Percentiles rank a stretch among this genome's conserved stretches.
These are phyloP conservation scores for Diachasmimorpha longicaudata DNA, from an alignment of 1,140 invertebrate species.

Conservation along the genomic window DNA sequence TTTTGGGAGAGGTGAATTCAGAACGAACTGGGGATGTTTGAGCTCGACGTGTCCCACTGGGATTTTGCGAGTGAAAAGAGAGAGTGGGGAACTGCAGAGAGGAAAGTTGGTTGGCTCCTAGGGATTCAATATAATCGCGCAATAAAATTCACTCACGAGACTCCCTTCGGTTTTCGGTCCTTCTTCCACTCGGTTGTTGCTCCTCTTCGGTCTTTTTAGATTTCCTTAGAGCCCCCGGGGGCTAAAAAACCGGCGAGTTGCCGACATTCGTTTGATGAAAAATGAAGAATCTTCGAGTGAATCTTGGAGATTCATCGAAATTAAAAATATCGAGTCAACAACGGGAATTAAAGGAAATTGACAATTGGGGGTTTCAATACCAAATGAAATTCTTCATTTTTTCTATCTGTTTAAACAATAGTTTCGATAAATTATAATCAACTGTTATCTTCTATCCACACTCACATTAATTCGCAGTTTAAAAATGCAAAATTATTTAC, in stretches of 20 bases:
- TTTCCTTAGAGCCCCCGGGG: neutral
- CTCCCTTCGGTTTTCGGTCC: conserved; percentile 21
- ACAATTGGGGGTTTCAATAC: no score
- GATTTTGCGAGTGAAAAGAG: conserved; percentile 25
- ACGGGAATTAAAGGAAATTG: no score
- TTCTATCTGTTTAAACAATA: no score
- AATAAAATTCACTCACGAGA: conserved; percentile 59
- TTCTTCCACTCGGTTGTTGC: neutral
- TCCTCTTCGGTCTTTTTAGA: neutral
- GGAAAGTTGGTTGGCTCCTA: conserved; percentile 38
- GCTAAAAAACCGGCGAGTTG: neutral
- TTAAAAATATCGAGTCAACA: no score
- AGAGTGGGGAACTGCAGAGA: conserved; percentile 4
- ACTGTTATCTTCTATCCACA: no score
- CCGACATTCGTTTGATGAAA: neutral
- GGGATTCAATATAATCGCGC: conserved; percentile 59
- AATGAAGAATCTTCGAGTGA: neutral
- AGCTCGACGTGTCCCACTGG: conserved; percentile 39
- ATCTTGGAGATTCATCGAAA: neutral
- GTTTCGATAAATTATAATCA: no score
- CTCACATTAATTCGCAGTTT: no score
- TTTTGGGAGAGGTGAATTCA: conserved; percentile 29
- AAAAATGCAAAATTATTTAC: no score
- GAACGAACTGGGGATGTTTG: conserved; percentile 41
- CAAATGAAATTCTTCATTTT: no score